These are phyloP conservation scores for Meganola albula DNA, from an alignment of 2,888 invertebrate genomes.

Conservation along the genomic window DNA sequence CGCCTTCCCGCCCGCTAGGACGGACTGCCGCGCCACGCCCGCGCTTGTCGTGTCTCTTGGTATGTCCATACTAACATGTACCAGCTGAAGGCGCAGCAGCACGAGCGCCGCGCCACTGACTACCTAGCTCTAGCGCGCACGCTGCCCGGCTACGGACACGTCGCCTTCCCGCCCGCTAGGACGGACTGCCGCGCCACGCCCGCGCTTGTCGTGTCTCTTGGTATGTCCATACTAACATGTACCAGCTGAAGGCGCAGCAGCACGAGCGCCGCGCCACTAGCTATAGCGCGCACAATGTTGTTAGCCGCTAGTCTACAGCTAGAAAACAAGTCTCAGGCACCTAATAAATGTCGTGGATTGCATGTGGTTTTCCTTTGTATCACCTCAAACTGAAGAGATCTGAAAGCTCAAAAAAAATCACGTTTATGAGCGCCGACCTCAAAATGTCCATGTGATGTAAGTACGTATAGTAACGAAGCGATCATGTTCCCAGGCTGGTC, in stretches of 20 bases:
- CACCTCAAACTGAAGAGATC: too few relatives aligned
- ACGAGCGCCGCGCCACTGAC: conserved; percentile 87
- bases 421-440: too few relatives aligned
- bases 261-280: too few relatives aligned
- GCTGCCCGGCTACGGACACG: conserved; percentile 94
- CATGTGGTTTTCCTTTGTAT: too few relatives aligned
- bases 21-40: conserved; percentile 80
- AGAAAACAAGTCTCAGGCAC: too few relatives aligned
- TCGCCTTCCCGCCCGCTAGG: conserved; percentile 94
- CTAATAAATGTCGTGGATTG: too few relatives aligned
- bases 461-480: too few relatives aligned
- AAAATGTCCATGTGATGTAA: too few relatives aligned
- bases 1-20: conserved; percentile 94
- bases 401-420: too few relatives aligned
- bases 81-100: conserved; percentile 90
- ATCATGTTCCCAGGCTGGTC: conserved; percentile 76
- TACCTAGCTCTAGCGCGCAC: conserved; percentile 90
- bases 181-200: conserved; percentile 80
- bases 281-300: too few relatives aligned
- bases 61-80: conserved; percentile 29
- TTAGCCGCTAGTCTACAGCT: too few relatives aligned
- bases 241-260: too few relatives aligned
- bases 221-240: conserved; percentile 43
- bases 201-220: conserved; percentile 88
- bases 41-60: conserved; percentile 88